Evolutionary conservation across 2,797 vertebrate genomes (phyloP).

Genomic region (Chromis chromis): DNA sequence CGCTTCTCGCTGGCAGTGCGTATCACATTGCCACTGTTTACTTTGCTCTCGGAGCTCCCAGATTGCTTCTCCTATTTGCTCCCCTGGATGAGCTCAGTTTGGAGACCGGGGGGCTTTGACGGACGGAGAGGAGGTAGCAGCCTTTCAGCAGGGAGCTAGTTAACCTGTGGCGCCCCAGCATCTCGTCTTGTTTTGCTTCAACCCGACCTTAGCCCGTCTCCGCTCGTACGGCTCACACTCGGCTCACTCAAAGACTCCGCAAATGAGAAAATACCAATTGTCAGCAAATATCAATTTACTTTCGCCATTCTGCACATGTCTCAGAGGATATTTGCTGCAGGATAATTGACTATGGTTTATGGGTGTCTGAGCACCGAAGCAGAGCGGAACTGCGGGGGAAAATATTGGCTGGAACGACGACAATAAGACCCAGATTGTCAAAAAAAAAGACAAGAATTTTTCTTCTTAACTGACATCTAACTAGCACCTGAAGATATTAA

Average conservation of each 20-base stretch:
- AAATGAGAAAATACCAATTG: constrained; percentile 66
- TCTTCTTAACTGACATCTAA: constrained; percentile 22
- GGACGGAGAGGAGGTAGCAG: constrained; percentile 12
- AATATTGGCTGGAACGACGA: constrained; percentile 36
- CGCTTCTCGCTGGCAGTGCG: constrained; percentile 14
- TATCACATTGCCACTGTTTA: constrained; percentile 60
- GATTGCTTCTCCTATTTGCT: constrained; percentile 70
- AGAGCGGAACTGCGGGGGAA: constrained; percentile 30
- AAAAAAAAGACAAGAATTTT: constrained; percentile 19
- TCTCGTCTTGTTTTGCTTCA: constrained; percentile 63
- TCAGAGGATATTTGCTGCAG: constrained; percentile 68
- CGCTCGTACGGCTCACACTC: constrained; percentile 16
- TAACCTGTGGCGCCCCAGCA: constrained; percentile 59
- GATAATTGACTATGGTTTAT: constrained; percentile 63
- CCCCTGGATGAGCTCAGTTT: constrained; percentile 52
- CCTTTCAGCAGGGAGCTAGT: constrained; percentile 54
- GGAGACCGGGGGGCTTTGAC: constrained; percentile 29
- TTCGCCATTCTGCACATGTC: constrained; percentile 49
- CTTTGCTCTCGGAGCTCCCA: constrained; percentile 52
- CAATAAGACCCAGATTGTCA: constrained; percentile 25
- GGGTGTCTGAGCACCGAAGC: constrained; percentile 52
- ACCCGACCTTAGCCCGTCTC: constrained; percentile 51
- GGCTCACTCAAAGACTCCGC: constrained; percentile 49
- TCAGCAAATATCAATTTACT: constrained; percentile 71
- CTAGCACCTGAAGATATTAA: constrained; percentile 24